A percentile compares a stretch with the other conserved stretches of the same genome.
Conservation (phyloP, 2,113 vertebrate genomes). For the Pollimyrus isidori region DNA sequence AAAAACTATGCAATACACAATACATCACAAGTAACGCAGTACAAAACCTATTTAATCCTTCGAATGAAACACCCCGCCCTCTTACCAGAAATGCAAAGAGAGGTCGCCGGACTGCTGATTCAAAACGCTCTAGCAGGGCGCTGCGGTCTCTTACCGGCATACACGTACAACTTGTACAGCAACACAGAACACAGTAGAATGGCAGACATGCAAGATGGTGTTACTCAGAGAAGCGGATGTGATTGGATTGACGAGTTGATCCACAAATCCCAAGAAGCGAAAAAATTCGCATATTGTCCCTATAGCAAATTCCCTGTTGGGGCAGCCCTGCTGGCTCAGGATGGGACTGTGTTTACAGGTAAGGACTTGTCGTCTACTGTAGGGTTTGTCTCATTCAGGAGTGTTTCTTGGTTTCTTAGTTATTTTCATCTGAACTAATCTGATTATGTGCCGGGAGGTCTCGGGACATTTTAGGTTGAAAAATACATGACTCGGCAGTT, state of each 20-base stretch:
- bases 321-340: constrained; percentile 69
- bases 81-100: neutral
- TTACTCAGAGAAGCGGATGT: neutral
- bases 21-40: neutral
- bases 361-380: constrained; percentile 32
- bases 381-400: neutral
- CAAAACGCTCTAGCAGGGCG: neutral
- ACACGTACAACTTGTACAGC: neutral
- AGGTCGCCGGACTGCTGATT: neutral
- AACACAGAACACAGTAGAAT: neutral
- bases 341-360: constrained; percentile 73
- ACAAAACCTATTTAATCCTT: neutral
- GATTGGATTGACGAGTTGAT: constrained; percentile 39
- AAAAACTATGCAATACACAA: neutral
- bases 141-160: neutral
- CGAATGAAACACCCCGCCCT: neutral
- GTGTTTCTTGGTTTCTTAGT: neutral
- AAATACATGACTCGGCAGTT: neutral
- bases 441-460: neutral
- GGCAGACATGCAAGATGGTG: neutral
- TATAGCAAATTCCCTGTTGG: constrained; percentile 88
- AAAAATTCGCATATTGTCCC: constrained; percentile 74
- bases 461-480: neutral
- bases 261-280: constrained; percentile 59
- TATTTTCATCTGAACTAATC: neutral